Evolutionary conservation across 92 coral and sea anemone genomes (phyloP), one percentile per base, ranked within the genome.

Genomic region (Epizoanthus rinbou): DNA sequence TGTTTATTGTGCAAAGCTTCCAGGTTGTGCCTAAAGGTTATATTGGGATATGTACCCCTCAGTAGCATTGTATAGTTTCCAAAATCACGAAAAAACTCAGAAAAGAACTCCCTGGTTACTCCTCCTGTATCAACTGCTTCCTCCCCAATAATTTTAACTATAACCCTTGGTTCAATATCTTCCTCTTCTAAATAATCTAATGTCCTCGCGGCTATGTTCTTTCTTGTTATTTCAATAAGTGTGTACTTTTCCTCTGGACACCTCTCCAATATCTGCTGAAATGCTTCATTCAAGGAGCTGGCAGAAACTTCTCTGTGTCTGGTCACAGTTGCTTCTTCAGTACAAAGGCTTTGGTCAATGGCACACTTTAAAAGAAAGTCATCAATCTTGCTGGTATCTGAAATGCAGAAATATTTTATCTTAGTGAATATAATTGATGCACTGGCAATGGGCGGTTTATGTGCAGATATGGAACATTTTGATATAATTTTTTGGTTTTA

Each of bases 141-240:
- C 52, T 87, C 90, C 84, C 90, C 87, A 5, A 83, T 73, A 56
- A 82, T 75, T 76, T 82, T 76, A 57, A 87, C 87, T 67, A 69
- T 63, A 15, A 83, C 81, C 43, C 79, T 75, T 75, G 64, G 56
- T 39, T 87, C 76, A 52, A 71, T 67, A 58, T 67, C 65, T 43
- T 81, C 78, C 22, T 80, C 89, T 54, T 80, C 84, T 31, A 76
- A 69, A 57, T 35, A 70, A 33, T 85, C 88, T 52, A 85, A 85
- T 78, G 84, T 76, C 69, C 84, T 85, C 13, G 64, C 41, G 14
- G 72, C 89, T 3, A 86, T 67, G 64, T 86, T 28, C 41, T 86
- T 86, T 72, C 86, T 72, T 25, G 86, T 81, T 73, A 86, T 76
- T 86, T 86, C 90, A 86, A 86, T 73, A 21, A 80, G 80, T 7